Percentiles rank a stretch among this genome's conserved stretches.
These are phyloP conservation scores for Petroica traversi DNA, from an alignment of 2,113 vertebrate genomes.

Conservation along the genomic window DNA sequence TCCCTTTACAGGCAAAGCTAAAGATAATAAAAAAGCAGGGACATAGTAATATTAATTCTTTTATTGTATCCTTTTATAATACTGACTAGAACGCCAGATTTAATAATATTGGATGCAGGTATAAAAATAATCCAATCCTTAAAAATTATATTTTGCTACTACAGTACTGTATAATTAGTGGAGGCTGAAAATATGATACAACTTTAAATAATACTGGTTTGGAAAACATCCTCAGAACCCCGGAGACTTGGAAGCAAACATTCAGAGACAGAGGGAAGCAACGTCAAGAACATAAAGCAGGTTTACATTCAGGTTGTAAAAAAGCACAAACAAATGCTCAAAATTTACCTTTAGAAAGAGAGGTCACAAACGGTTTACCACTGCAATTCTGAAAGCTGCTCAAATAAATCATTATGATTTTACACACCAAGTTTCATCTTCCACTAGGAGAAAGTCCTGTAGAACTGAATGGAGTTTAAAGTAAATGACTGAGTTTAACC, in stretches of 20 bases:
- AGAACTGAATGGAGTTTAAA: not conserved
- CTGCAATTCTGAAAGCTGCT: not conserved
- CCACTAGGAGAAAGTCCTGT: not conserved
- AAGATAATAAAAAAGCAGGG: slow-evolving; percentile 8
- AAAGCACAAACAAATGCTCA: slow-evolving; percentile 22
- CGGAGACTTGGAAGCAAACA: slow-evolving; percentile 44
- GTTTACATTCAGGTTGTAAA: slow-evolving; percentile 34
- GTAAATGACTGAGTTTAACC: not conserved
- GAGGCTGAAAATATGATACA: slow-evolving; percentile 73
- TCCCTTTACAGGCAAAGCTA: not conserved
- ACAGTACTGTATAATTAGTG: slow-evolving; percentile 79
- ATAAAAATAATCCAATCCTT: slow-evolving; percentile 83
- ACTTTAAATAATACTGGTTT: slow-evolving; percentile 79
- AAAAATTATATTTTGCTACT: slow-evolving; percentile 77
- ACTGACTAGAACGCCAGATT: slow-evolving; percentile 86
- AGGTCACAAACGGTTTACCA: not conserved
- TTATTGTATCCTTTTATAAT: slow-evolving; percentile 76
- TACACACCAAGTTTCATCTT: not conserved
- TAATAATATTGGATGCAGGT: slow-evolving; percentile 69
- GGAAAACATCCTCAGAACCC: slow-evolving; percentile 47
- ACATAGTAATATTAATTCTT: slow-evolving; percentile 55
- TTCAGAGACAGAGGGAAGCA: slow-evolving; percentile 41
- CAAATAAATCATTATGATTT: slow-evolving; percentile 12
- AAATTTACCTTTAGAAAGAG: not conserved
- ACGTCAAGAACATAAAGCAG: slow-evolving; percentile 21